Evolutionary conservation across 2,113 vertebrate species (phyloP).

Genomic region (Elephantulus edwardii): DNA sequence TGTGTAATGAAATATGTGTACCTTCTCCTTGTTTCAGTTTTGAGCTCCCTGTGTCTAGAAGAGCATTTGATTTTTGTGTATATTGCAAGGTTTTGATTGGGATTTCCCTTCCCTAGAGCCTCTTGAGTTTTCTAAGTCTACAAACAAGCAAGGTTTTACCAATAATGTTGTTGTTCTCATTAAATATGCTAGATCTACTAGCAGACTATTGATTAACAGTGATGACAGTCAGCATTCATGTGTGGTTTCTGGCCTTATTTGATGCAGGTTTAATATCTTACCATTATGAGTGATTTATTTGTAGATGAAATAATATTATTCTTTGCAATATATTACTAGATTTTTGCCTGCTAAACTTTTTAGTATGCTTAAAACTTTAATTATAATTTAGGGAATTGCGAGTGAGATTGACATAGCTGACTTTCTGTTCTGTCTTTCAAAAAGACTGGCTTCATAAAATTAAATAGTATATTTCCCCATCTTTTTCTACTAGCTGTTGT

Average conservation of each 20-base stretch:
- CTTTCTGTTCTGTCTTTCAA: neutral
- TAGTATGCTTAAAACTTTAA: too few relatives aligned
- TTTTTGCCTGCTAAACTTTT: neutral
- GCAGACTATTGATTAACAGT: neutral
- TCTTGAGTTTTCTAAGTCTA: neutral
- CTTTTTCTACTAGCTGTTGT: neutral
- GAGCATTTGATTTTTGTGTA: neutral
- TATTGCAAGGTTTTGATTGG: neutral
- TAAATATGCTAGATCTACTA: neutral
- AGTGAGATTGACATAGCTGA: neutral
- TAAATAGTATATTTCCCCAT: neutral
- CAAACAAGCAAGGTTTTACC: neutral
- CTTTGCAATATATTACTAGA: neutral
- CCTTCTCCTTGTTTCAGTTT: neutral
- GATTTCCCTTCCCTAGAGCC: neutral
- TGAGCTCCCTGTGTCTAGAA: neutral
- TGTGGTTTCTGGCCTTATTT: neutral
- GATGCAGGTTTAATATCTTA: neutral
- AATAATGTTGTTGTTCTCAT: neutral
- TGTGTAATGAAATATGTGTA: neutral
- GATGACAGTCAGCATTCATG: too few relatives aligned
- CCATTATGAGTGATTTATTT: neutral
- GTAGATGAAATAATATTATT: neutral
- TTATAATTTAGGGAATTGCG: neutral
- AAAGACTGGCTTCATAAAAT: slow-evolving; percentile 9